Percentiles rank a stretch among this genome's conserved stretches.
Conservation (phyloP, 2,113 vertebrate genomes). For the Solea senegalensis region DNA sequence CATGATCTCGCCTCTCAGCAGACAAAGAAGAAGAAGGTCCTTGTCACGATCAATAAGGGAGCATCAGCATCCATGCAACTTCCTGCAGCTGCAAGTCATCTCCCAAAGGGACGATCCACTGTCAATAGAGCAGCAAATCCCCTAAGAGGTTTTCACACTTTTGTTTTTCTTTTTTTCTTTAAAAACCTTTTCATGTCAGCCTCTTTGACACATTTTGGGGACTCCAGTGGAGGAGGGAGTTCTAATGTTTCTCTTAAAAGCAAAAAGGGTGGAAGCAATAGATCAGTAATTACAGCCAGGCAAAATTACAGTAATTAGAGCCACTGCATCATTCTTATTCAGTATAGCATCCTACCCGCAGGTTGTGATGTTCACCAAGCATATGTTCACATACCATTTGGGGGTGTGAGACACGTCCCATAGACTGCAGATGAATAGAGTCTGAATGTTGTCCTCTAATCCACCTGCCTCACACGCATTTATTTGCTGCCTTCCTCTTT, state of each 20-base stretch:
- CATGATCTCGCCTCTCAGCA: conserved; percentile 4
- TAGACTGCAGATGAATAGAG: conserved; percentile 41
- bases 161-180: conserved; percentile 12
- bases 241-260: conserved; percentile 60
- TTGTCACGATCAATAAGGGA: conserved; percentile 49
- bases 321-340: conserved; percentile 42
- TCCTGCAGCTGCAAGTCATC: conserved; percentile 61
- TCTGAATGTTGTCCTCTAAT: conserved; percentile 26
- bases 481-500: conserved; percentile 15
- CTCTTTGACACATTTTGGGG: conserved; percentile 49
- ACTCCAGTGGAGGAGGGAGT: conserved; percentile 46
- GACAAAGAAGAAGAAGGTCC: background rate
- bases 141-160: conserved; percentile 46
- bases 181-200: conserved; percentile 35
- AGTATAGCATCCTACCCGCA: conserved; percentile 41
- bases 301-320: conserved; percentile 67
- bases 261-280: conserved; percentile 65
- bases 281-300: conserved; percentile 59
- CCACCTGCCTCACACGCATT: conserved; percentile 16
- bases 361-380: conserved; percentile 29
- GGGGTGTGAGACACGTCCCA: conserved; percentile 15
- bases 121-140: conserved; percentile 34
- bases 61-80: conserved; percentile 42
- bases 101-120: conserved; percentile 35
- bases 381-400: conserved; percentile 16